Base-by-base conservation (phyloP, 1,140 invertebrate genomes). In the Portunus trituberculatus region DNA sequence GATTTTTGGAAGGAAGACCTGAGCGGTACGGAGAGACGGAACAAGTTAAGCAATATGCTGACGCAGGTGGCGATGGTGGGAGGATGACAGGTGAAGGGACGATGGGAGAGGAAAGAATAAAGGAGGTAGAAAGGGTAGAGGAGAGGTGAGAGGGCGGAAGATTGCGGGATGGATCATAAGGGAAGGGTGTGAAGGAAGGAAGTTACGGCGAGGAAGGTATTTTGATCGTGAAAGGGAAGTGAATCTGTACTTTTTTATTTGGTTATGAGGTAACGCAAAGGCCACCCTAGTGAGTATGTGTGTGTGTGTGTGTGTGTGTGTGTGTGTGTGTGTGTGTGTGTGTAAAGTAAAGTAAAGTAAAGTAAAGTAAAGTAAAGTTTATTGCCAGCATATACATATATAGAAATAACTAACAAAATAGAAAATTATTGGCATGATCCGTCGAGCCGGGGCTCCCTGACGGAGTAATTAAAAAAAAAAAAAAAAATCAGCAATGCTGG, bases 1-100 rank as follows among this genome's bases (percentile, higher is more conserved):
- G n/a, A 20, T 20, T 76, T 76, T 76, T 76, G 12, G 67, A 76
- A 76, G 67, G 67, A 76, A n/a, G 67, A 76, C 67, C 6, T n/a
- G 67, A 8, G 67, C 67, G 25, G 67, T 2, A 76, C 20, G 67
- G 67, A 20, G 6, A 76, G 67, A 1, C 25, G 67, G 67, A 25
- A 76, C 67, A 76, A 76, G 67, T 76, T 76, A 76, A n/a, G n/a
- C 67, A 76, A 76, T 76, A 76, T 76, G 67, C 67, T 76, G 67
- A 76, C 10, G 7, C 67, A 76, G 67, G 25, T 76, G 67, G 67
- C 8, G 20, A n/a, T 20, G 67, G 67, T 20, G 67, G 20, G 67
- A 76, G 67, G n/a, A 25, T 25, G 67, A 16, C 52, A 39, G 39
- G 52, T 59, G 2, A 59, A 10, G 52, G 52, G 52, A 10, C 6